A percentile compares a stretch with the other conserved stretches of the same genome.
Evolutionary conservation across 1,140 invertebrate species (phyloP).

Genomic region (Penaeus indicus): DNA sequence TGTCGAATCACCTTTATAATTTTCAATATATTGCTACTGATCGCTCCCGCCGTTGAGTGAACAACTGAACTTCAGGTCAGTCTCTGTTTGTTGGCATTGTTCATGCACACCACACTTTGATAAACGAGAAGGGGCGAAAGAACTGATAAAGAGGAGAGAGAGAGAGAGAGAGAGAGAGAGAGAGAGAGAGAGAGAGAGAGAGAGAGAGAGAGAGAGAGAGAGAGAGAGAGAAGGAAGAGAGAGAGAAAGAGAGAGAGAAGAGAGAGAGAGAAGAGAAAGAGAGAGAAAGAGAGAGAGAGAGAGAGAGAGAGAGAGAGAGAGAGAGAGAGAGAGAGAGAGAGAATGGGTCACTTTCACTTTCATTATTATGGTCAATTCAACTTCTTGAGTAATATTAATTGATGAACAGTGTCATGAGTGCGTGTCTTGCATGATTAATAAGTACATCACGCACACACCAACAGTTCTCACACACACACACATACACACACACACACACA

Average conservation of each 20-base stretch:
- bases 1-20: no score
- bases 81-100: no score
- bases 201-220: background rate
- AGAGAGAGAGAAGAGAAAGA: background rate
- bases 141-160: background rate
- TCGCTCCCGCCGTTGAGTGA: no score
- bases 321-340: conserved; percentile 23
- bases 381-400: no score
- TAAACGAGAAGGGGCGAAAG: background rate
- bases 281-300: background rate
- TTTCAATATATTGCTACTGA: no score
- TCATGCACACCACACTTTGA: background rate
- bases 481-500: conserved; percentile 38
- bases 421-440: no score
- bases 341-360: background rate
- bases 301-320: background rate
- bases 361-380: background rate
- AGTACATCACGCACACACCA: no score
- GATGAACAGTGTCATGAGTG: no score
- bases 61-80: no score
- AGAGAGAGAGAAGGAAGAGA: no score
- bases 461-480: background rate
- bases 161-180: conserved; percentile 5
- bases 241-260: no score
- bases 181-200: conserved; percentile 12